Percentiles rank a stretch among this genome's conserved stretches.
These are phyloP conservation scores for Ceramica pisi DNA, from an alignment of 2,888 invertebrate genomes.

Conservation along the genomic window DNA sequence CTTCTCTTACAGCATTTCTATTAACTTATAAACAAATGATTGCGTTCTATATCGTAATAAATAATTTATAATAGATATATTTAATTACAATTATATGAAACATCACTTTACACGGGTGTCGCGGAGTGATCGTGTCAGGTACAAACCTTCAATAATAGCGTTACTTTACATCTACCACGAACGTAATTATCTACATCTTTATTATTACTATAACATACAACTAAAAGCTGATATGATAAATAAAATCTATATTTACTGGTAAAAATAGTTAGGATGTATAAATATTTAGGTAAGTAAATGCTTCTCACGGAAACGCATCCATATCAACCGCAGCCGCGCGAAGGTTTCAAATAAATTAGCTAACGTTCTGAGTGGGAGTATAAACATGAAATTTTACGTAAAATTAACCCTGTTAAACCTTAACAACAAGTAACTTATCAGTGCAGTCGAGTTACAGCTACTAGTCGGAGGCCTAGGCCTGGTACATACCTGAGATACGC, in stretches of 20 bases:
- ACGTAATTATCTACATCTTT: conserved; percentile 80
- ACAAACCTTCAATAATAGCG: conserved; percentile 77
- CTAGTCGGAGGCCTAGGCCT: conserved; percentile 59
- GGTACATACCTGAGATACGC: conserved; percentile 86
- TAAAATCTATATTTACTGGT: conserved; percentile 87
- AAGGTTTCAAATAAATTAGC: conserved; percentile 77
- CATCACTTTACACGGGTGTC: conserved; percentile 64
- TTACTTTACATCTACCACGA: conserved; percentile 70
- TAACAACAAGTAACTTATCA: conserved; percentile 68
- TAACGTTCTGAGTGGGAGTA: conserved; percentile 70
- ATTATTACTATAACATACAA: conserved; percentile 80
- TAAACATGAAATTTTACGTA: conserved; percentile 72
- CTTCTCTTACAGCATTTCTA: conserved; percentile 70
- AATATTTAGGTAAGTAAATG: conserved; percentile 82
- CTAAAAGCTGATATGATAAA: conserved; percentile 87
- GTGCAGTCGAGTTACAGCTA: conserved; percentile 62
- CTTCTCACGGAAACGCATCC: conserved; percentile 70
- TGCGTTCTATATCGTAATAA: conserved; percentile 57
- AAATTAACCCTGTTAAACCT: conserved; percentile 86
- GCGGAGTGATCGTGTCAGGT: conserved; percentile 76
- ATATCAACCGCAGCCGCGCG: conserved; percentile 63
- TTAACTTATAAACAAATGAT: conserved; percentile 42
- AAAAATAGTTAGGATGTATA: conserved; percentile 79
- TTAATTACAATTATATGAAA: conserved; percentile 65
- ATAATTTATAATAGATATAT: conserved; percentile 66